These are phyloP conservation scores for Cassiopea andromeda DNA, from an alignment of 30 jellyfish, hydroid and myxozoan genomes.

Conservation along the genomic window DNA sequence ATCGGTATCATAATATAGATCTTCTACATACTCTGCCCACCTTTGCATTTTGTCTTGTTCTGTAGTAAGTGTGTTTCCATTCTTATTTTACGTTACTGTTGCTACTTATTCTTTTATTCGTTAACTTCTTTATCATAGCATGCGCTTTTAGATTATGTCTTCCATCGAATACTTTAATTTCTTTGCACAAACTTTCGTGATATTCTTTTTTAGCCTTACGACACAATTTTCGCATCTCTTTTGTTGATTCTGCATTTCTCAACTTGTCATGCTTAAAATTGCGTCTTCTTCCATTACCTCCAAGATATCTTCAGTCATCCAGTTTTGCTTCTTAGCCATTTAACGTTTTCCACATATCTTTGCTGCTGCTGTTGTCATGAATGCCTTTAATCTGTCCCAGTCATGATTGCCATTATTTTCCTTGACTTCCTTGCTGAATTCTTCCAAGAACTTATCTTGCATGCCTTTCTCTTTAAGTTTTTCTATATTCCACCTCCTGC, in stretches of 20 bases:
- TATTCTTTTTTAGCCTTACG: slow-evolving; percentile 13
- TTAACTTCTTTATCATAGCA: not conserved
- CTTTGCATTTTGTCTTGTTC: slow-evolving; percentile 7
- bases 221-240: not conserved
- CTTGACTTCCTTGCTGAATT: not conserved
- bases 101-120: not conserved
- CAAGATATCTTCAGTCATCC: not conserved
- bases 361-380: not conserved
- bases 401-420: not conserved
- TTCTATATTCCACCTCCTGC: not conserved
- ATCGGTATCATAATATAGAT: not conserved
- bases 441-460: not conserved
- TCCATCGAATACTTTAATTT: not conserved
- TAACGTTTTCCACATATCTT: not conserved
- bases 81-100: not conserved
- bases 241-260: not conserved
- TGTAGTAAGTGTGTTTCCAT: not conserved
- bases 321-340: not conserved
- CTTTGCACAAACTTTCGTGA: slow-evolving; percentile 2
- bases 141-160: not conserved
- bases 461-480: not conserved
- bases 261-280: not conserved
- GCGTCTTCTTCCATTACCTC: not conserved
- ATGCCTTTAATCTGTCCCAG: not conserved
- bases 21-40: slow-evolving; percentile 53